A percentile compares a stretch with the other conserved stretches of the same genome.
phyloP scores from a whole-genome alignment of 2,888 invertebrate genomes.

The Melolontha melolontha region DNA sequence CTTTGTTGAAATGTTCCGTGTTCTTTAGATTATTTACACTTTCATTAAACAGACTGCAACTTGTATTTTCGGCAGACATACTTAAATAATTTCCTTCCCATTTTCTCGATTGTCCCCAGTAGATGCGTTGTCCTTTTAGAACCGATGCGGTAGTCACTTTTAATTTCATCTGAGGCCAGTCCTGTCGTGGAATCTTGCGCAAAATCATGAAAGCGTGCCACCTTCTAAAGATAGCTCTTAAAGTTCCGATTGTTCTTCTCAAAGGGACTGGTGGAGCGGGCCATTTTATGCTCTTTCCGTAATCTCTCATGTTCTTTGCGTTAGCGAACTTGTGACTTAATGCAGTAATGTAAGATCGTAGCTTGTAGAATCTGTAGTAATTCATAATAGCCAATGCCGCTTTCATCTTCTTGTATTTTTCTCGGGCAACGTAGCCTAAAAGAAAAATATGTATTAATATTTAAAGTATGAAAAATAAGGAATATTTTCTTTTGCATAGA shows the following conservation, averaged over 20 bases:
- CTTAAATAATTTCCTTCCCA: constrained; percentile 90
- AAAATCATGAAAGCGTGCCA: constrained; percentile 93
- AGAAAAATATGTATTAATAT: constrained; percentile 2
- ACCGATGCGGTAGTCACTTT: constrained; percentile 84
- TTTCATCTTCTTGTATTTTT: constrained; percentile 84
- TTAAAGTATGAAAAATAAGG: too few species aligned
- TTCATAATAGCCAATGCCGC: constrained; percentile 86
- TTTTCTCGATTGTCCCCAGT: constrained; percentile 82
- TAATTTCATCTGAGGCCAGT: constrained; percentile 89
- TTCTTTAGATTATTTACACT: constrained; percentile 77
- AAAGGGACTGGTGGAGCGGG: constrained; percentile 82
- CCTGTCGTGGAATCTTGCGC: constrained; percentile 80
- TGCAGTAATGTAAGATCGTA: constrained; percentile 77
- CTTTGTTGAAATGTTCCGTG: constrained; percentile 72
- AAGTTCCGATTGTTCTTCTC: constrained; percentile 71
- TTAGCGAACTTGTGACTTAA: constrained; percentile 74
- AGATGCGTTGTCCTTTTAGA: constrained; percentile 73
- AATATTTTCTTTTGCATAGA: too few species aligned
- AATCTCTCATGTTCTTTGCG: constrained; percentile 77
- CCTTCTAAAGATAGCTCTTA: constrained; percentile 76
- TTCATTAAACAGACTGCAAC: constrained; percentile 74
- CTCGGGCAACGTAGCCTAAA: constrained; percentile 69
- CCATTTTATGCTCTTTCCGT: constrained; percentile 85
- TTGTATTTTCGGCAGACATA: constrained; percentile 75
- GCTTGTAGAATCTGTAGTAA: constrained; percentile 83